Evolutionary conservation across 2,113 vertebrate species (phyloP), one percentile per base, ranked within the genome.

Genomic region (Pelobates fuscus): DNA sequence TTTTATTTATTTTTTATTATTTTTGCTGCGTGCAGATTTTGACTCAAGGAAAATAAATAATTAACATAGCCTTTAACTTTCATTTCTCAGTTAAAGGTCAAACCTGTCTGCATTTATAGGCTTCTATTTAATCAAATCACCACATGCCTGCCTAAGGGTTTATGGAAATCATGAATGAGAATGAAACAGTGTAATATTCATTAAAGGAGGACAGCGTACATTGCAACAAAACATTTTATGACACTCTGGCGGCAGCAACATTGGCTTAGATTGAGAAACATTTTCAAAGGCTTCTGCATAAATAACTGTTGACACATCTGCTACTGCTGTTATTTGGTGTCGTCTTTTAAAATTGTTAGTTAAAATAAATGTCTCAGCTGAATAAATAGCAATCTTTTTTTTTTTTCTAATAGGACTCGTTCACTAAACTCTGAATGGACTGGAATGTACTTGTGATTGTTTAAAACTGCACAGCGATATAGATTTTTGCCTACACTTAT

Each of bases 61-160:
- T 76, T 67, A 76, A 76, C 72, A 67, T 76, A 76, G 66, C 72
- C 72, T 76, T 76, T 76, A 76, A 76, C 72, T 67, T 67, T 76
- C 64, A 60, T 76, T 67, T 76, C 63, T 67, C 27, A 60, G 55
- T 32, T 27, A 76, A 76, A 76, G 72, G 72, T 76, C 72, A 76
- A 29, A 67, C 37, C 64, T 67, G 72, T 76, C 72, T 49, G 54
- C 63, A 29, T 52, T 67, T 24, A 61, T 76, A 67, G 72, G 24
- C 72, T 52, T 49, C 32, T 67, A 18, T 67, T 67, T 76, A 67
- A 76, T 76, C 72, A 60, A 67, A 76, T 76, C 64, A 21, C 52
- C 64, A 37, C 72, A 60, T 67, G n/a, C 72, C 5, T 15, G 64
- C 72, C 63, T 59, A 49, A 67, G 72, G 72, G 37, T 26, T 76